Percentiles rank a stretch among this genome's conserved stretches.
Conservation (phyloP, 2,797 vertebrate genomes). For the Chromis chromis region DNA sequence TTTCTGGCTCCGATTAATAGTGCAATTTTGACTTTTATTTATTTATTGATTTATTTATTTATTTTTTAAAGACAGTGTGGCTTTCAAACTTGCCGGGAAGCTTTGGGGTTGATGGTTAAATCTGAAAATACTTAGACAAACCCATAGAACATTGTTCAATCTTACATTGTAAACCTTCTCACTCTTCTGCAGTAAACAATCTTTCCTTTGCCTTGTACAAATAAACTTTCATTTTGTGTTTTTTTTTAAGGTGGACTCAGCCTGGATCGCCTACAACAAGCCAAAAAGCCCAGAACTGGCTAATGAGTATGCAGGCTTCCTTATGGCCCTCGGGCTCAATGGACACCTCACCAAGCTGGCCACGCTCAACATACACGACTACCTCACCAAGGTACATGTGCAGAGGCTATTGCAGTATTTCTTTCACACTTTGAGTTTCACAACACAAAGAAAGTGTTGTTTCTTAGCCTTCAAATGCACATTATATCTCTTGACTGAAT, state of each 20-base stretch:
- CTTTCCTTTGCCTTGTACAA: not conserved
- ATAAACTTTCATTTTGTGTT: constrained; percentile 22
- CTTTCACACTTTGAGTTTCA: not conserved
- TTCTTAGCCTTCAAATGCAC: not conserved
- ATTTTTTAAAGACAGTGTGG: too few relatives aligned
- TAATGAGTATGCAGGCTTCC: constrained; percentile 97
- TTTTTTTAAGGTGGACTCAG: constrained; percentile 88
- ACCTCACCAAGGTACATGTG: constrained; percentile 91
- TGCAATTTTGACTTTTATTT: too few relatives aligned
- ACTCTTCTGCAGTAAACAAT: not conserved
- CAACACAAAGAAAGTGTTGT: not conserved
- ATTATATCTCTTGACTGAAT: not conserved
- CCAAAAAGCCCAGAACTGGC: constrained; percentile 95
- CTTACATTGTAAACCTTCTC: constrained; percentile 11
- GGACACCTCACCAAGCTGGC: constrained; percentile 97
- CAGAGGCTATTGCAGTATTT: not conserved
- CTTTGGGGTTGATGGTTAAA: too few relatives aligned
- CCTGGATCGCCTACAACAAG: constrained; percentile 99
- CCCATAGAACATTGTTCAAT: not conserved
- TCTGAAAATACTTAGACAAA: too few relatives aligned
- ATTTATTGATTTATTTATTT: too few relatives aligned
- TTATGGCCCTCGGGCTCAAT: constrained; percentile 96
- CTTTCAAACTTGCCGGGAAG: too few relatives aligned
- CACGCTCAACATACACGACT: constrained; percentile 97
- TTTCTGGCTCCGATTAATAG: too few relatives aligned